Evolutionary conservation across 53 echinoderm and acorn worm species (phyloP), one percentile per base, ranked within the genome.

Genomic region (Zoroaster sp.): DNA sequence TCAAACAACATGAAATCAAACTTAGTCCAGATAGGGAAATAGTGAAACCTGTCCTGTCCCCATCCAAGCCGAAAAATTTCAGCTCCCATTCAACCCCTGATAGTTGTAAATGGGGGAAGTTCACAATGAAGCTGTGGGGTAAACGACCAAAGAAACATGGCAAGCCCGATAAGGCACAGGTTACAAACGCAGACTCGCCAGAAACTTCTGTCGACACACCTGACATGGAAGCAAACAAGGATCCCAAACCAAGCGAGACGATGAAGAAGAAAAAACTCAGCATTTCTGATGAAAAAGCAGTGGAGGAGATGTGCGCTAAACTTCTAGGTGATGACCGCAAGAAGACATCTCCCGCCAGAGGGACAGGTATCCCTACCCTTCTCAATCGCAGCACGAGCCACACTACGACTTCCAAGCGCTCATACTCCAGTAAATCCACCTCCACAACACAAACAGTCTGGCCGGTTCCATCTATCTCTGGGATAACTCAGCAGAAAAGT

Each of bases 81-180:
- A 49, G 49, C 37, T 37, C 85, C 40, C 85, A 45, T 9, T 12
- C 70, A 35, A 42, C 71, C 34, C 37, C 85, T 17, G 85, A 71
- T 37, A 85, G 85, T 23, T 70, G 85, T 71, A 85, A 85, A 71
- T 85, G 85, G 85, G 85, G 85, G 0, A 85, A 85, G 52, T 85
- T 85, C 72, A 85, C 43, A 66, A 85, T 85, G 85, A 85, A 85
- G 71, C 85, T 85, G 5, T 85, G 85, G 85, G 85, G 85, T 35
- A 85, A 85, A 33, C 85, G 85, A 10, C 85, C 85, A 12, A 85
- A 69, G 17, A 85, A 85, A 54, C 72, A 46, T n/a, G 47, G 49
- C 30, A 85, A 71, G 85, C 33, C 71, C 10, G 69, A 69, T 69
- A 45, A 85, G 34, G 85, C 52, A 7, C 69, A 69, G 8, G 49